Percentiles rank a stretch among this genome's conserved stretches.
These are phyloP conservation scores for Drosophila pruinosa DNA, from an alignment of 1,140 invertebrate genomes.

Conservation along the genomic window DNA sequence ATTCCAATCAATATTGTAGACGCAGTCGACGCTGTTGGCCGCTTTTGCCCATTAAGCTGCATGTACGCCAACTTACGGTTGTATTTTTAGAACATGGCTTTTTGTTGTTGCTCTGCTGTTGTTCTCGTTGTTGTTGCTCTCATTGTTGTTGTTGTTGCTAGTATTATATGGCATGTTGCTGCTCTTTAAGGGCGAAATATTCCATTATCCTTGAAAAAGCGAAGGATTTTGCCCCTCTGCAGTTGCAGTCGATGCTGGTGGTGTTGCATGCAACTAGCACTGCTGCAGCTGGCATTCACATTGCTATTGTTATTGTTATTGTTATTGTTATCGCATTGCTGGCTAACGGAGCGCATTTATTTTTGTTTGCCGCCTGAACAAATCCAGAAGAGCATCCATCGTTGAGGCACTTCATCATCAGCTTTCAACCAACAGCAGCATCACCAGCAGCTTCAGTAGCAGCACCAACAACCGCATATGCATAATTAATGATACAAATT, in stretches of 20 bases:
- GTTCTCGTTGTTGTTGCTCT: conserved; percentile 16
- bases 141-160: conserved; percentile 23
- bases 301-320: conserved; percentile 30
- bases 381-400: conserved; percentile 55
- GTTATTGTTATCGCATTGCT: conserved; percentile 47
- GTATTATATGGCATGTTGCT: conserved; percentile 60
- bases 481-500: conserved; percentile 66
- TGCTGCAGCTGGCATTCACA: conserved; percentile 53
- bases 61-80: conserved; percentile 78
- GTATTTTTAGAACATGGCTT: conserved; percentile 76
- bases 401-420: conserved; percentile 27
- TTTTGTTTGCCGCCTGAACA: conserved; percentile 68
- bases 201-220: conserved; percentile 76
- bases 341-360: conserved; percentile 56
- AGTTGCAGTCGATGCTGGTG: too few relatives aligned
- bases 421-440: not conserved
- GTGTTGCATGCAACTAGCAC: not conserved
- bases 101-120: conserved; percentile 43
- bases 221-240: conserved; percentile 60
- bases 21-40: conserved; percentile 72
- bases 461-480: conserved; percentile 42
- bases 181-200: conserved; percentile 74
- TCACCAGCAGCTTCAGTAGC: not conserved
- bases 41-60: conserved; percentile 78
- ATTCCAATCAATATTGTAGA: conserved; percentile 81